These are phyloP conservation scores for Sorex maritimensis DNA, from an alignment of 2,797 vertebrate species.

Conservation along the genomic window DNA sequence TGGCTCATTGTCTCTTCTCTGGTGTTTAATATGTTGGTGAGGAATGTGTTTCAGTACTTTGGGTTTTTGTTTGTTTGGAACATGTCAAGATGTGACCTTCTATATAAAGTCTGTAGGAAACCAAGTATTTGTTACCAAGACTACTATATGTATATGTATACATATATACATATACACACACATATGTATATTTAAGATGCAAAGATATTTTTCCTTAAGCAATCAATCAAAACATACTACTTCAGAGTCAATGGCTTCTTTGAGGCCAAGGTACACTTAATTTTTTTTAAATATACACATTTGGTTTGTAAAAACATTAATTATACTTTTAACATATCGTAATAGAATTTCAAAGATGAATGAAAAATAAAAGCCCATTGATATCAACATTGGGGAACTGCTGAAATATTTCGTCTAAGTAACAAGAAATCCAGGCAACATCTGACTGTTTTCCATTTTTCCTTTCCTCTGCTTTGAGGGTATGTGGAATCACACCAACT, in stretches of 20 bases:
- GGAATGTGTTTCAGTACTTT: neutral
- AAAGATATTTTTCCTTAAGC: neutral
- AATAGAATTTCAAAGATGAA: neutral
- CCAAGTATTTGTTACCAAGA: neutral
- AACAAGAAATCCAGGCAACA: neutral
- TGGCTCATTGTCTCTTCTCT: neutral
- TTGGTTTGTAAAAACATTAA: neutral
- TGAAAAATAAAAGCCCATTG: neutral
- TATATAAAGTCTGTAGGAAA: neutral
- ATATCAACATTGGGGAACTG: neutral
- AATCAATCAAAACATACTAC: neutral
- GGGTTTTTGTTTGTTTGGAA: neutral
- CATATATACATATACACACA: no score
- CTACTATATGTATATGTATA: neutral
- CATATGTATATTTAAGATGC: neutral
- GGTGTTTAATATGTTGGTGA: neutral
- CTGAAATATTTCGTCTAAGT: neutral
- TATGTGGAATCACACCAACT: neutral
- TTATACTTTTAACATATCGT: neutral
- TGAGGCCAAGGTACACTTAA: neutral
- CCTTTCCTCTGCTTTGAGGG: neutral
- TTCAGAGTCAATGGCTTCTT: constrained; percentile 46
- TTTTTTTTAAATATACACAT: neutral
- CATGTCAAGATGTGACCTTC: neutral
- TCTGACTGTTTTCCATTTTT: neutral